Evolutionary conservation across 2,797 vertebrate species (phyloP), one percentile per base, ranked within the genome.

Genomic region (Coracias cyanogaster): DNA sequence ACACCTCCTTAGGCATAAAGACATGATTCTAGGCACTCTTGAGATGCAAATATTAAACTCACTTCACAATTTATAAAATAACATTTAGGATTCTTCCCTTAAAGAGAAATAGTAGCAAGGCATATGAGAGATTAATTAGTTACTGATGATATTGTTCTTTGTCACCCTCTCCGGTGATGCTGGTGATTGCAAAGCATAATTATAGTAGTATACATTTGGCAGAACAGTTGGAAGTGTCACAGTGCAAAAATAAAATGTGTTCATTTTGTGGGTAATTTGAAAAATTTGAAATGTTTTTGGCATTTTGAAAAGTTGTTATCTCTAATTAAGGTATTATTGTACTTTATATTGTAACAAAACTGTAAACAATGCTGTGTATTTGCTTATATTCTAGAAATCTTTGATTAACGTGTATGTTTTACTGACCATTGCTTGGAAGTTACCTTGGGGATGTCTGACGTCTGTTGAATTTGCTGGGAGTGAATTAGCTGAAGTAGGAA

Each of bases 221-320:
- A 90, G 92, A 97, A 94, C 96, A 96, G 94, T 96, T 96, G 96
- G 96, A 97, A 95, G 84, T 96, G 96, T 96, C 96, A 96, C 88
- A 96, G 96, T 95, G 95, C 88, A 93, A 69, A 94, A 96, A 93
- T 80, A 95, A 96, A 96, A 96, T 96, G 95, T 96, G 96, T 96
- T 97, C 92, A 90, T 95, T 97, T 97, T 55, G 91, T 95, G 91
- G 81, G 67, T 94, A 95, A 95, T 93, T 84, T 91, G 93, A 94
- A 85, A 84, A 89, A 92, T 25, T 86, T 86, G 35, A 15, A 93
- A 67, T 95, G 94, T 85, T 95, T 95, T 61, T 95, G 91, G 93
- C 96, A 78, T 87, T 95, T 96, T 77, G 86, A 85, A 76, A 95
- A 86, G 93, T 96, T 82, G 86, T 96, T 95, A 92, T 91, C 74